A percentile compares a stretch with the other conserved stretches of the same genome.
phyloP scores from a whole-genome alignment of 2,113 vertebrate genomes.

The Casuarius casuarius region DNA sequence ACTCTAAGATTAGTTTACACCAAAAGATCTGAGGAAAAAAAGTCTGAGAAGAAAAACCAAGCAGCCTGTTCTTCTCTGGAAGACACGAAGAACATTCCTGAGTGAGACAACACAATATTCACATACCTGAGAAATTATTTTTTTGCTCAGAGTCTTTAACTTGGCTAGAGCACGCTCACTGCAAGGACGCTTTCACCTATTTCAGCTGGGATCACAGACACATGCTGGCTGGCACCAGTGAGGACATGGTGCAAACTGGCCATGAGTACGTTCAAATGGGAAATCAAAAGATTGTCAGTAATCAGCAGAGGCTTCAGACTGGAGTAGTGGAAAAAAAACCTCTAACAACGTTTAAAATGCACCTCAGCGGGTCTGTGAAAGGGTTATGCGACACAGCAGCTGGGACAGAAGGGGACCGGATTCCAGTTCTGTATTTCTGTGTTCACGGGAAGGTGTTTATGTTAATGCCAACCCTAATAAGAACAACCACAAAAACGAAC shows the following conservation, averaged over 20 bases:
- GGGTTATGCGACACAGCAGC: neutral
- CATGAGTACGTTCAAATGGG: neutral
- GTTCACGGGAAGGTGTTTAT: neutral
- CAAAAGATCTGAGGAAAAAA: neutral
- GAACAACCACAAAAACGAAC: neutral
- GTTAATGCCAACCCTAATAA: neutral
- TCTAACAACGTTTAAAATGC: neutral
- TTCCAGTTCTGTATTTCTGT: neutral
- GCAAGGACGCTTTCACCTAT: neutral
- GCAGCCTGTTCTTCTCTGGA: neutral
- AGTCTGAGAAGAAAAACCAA: neutral
- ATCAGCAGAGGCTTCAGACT: neutral
- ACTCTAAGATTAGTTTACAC: neutral
- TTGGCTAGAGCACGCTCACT: neutral
- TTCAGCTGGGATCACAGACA: neutral
- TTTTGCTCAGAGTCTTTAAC: neutral
- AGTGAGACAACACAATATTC: neutral
- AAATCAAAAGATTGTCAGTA: neutral
- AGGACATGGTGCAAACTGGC: neutral
- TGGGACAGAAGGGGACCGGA: neutral
- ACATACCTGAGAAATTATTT: neutral
- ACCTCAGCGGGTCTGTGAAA: neutral
- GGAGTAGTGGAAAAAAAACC: rapidly evolving
- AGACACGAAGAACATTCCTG: neutral
- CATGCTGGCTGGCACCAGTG: neutral